phyloP scores from a whole-genome alignment of 2,888 invertebrate species.

The Watsonalla cultraria region DNA sequence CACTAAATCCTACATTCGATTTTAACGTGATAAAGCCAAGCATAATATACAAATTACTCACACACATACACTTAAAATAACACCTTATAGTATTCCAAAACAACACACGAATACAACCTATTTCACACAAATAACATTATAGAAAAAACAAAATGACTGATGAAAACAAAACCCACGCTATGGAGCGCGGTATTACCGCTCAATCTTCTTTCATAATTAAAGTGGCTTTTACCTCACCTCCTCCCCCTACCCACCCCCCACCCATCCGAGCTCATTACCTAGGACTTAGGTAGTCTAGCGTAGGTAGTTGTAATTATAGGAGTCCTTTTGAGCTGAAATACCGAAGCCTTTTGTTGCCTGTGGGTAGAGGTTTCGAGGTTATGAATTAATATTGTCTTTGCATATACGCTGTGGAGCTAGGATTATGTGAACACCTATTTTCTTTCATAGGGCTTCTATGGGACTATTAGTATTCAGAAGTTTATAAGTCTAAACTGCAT shows the following conservation, averaged over 20 bases:
- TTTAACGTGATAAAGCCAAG: too few relatives aligned
- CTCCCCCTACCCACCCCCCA: constrained; percentile 15
- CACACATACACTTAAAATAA: not conserved
- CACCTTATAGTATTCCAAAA: too few relatives aligned
- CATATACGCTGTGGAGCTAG: too few relatives aligned
- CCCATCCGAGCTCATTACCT: constrained; percentile 57
- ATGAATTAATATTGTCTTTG: not conserved
- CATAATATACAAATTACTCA: not conserved
- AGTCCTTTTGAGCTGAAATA: not conserved
- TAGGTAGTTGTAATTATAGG: constrained; percentile 23
- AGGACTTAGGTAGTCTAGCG: constrained; percentile 40
- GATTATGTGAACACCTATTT: too few relatives aligned
- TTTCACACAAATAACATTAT: not conserved
- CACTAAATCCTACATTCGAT: too few relatives aligned
- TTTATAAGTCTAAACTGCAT: too few relatives aligned
- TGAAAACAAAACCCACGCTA: constrained; percentile 12
- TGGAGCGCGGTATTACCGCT: constrained; percentile 47
- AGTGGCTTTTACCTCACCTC: constrained; percentile 58
- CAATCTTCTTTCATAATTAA: constrained; percentile 77
- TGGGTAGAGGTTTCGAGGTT: not conserved
- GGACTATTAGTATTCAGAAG: too few relatives aligned
- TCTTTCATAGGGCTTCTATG: too few relatives aligned
- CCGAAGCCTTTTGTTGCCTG: not conserved
- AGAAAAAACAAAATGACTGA: not conserved
- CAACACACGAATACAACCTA: too few relatives aligned